Evolutionary conservation across 2,113 vertebrate species (phyloP), one percentile per base, ranked within the genome.

Genomic region (Phocoena sinus): DNA sequence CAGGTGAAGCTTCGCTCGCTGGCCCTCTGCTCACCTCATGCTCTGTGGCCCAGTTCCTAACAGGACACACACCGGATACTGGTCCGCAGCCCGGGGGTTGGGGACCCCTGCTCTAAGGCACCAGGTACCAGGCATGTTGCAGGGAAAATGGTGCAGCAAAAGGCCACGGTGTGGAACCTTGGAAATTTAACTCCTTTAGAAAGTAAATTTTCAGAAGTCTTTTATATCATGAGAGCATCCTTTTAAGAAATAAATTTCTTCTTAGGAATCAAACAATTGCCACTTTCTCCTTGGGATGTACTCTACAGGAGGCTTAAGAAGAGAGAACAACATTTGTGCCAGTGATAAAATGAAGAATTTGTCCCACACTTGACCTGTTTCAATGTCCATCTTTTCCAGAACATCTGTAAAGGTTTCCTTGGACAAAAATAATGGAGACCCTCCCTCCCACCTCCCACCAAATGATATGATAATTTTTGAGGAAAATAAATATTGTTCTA

Each of bases 261-360:
- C 9, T 92, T 94, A 44, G 0, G 7, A 53, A 86, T n/a, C 63
- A 87, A 62, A 95, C 67, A 83, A 81, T 92, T 28, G 3, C 67
- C 76, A 94, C 95, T 67, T 97, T 98, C 90, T 95, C 93, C 96
- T 96, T 91, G 92, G 89, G 89, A 97, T 97, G 65, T 94, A 38
- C 14, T 97, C 77, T 97, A 65, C 83, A 92, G 96, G 95, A 88
- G 80, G 81, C 56, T 0, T 0, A 96, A 95, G 87, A 95, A 98
- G 96, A 98, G 92, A 98, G 95, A 96, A 71, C 81, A 97, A 83
- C 1, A 0, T 80, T 94, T 95, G 89, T 85, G 97, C 67, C 53
- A 38, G 21, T 74, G 92, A 86, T 93, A 98, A 97, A 98, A 97
- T 95, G 88, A 80, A 95, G 74, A 50, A 77, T 96, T 95, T 98